Evolutionary conservation across 2,888 invertebrate genomes (phyloP), one percentile per base, ranked within the genome.

Genomic region (Stenodema calcarata): DNA sequence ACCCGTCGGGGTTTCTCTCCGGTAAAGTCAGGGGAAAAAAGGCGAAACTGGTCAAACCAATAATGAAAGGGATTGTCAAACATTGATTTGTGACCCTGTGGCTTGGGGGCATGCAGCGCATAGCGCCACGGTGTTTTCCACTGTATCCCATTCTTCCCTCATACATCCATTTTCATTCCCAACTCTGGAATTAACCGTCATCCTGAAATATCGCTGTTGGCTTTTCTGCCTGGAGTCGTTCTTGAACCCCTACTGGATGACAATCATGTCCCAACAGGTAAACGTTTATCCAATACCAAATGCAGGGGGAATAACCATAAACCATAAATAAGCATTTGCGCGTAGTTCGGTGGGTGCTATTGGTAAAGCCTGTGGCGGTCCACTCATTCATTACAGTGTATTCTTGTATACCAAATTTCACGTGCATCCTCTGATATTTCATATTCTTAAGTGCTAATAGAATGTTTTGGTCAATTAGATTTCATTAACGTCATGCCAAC

Each of bases 61-160:
- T 78, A 78, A 78, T 78, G 78, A 78, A 78, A 78, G 78, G 73
- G 78, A 78, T 78, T 78, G 78, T 78, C 78, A 78, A 78, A 78
- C 78, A 44, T 78, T 78, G 78, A 78, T 78, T 78, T 78, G 78
- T 44, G 27, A 78, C 44, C 78, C 41, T 27, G 41, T 30, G 35
- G 73, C 73, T 9, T 14, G 44, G 44, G 78, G 44, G 44, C 3
- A 18, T 23, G 44, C 42, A 16, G 27, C 35, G n/a, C 41, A 30
- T 44, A 44, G 18, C 73, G 73, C 35, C 35, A 35, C 35, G 30
- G 41, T 75, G 16, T 28, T 35, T 41, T 75, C n/a, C 9, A 35
- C 73, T 35, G 73, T n/a, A 30, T 41, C 73, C 41, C 35, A 28
- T 28, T 11, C 30, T 16, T 3, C 73, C 7, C 35, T 35, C 35